phyloP scores from a whole-genome alignment of 2,888 invertebrate species.

The Habrosyne pyritoides region DNA sequence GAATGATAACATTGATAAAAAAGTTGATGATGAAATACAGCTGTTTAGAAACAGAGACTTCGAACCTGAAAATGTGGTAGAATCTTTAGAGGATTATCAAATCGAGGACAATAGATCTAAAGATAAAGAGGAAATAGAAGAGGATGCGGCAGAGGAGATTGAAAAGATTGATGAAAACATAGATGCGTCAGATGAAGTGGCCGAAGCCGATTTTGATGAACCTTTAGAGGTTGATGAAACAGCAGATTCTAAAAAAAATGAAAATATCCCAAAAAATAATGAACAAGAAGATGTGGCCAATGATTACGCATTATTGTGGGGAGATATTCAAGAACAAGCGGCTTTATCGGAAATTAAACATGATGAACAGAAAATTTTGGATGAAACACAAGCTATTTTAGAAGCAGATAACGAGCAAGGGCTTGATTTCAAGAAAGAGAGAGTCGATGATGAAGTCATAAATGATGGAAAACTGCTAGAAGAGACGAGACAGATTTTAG shows the following conservation, averaged over 20 bases:
- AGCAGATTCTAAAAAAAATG: constrained; percentile 13
- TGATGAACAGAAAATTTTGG: constrained; percentile 33
- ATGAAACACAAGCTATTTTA: constrained; percentile 38
- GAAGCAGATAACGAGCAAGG: constrained; percentile 25
- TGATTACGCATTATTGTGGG: constrained; percentile 31
- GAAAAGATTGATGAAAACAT: constrained; percentile 8
- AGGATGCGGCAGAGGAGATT: constrained; percentile 21
- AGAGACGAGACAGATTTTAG: constrained; percentile 29
- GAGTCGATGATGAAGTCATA: constrained; percentile 14
- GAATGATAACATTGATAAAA: constrained; percentile 20
- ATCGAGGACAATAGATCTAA: constrained; percentile 63
- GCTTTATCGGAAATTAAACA: constrained; percentile 18
- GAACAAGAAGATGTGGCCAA: constrained; percentile 16
- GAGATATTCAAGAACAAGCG: constrained; percentile 21
- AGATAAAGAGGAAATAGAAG: constrained; percentile 19
- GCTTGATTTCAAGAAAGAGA: constrained; percentile 15
- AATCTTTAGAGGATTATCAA: constrained; percentile 50
- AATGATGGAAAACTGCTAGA: constrained; percentile 11
- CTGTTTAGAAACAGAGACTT: constrained; percentile 17
- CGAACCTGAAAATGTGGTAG: constrained; percentile 18
- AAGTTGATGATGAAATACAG: constrained; percentile 24
- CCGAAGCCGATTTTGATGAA: constrained; percentile 8
- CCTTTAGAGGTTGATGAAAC: constrained; percentile 14
- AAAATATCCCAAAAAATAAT: constrained; percentile 19
- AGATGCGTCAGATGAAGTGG: constrained; percentile 3